These are phyloP conservation scores for Rhea pennata DNA, from an alignment of 2,113 vertebrate species.

Conservation along the genomic window DNA sequence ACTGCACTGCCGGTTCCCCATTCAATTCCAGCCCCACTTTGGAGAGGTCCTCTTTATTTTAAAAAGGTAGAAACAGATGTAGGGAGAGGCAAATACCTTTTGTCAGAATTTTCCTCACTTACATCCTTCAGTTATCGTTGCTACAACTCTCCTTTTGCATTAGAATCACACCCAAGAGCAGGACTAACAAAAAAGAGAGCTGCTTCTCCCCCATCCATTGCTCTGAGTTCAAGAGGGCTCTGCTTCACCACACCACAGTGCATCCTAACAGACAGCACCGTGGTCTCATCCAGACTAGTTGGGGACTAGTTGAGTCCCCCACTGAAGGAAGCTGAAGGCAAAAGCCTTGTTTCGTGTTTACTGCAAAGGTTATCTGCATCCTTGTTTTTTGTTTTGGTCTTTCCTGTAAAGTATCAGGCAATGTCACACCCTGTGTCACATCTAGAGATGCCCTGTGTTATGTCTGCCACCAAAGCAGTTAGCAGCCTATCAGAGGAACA, in stretches of 20 bases:
- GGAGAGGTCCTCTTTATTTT: neutral
- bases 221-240: neutral
- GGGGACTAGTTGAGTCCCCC: too few relatives aligned
- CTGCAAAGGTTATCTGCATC: too few relatives aligned
- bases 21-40: neutral
- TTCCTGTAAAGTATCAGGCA: neutral
- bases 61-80: neutral
- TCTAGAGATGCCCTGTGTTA: neutral
- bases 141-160: neutral
- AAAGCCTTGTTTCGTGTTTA: too few relatives aligned
- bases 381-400: neutral
- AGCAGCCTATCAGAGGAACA: neutral
- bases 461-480: neutral
- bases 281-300: too few relatives aligned
- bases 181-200: neutral
- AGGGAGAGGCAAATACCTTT: neutral
- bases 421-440: neutral
- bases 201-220: neutral
- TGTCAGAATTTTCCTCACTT: neutral
- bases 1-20: neutral
- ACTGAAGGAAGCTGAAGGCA: neutral
- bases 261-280: neutral
- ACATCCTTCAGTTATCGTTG: neutral
- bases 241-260: fast-evolving
- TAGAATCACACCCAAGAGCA: neutral